Base-by-base conservation (phyloP, 2,888 invertebrate species). In the Dilophus febrilis region DNA sequence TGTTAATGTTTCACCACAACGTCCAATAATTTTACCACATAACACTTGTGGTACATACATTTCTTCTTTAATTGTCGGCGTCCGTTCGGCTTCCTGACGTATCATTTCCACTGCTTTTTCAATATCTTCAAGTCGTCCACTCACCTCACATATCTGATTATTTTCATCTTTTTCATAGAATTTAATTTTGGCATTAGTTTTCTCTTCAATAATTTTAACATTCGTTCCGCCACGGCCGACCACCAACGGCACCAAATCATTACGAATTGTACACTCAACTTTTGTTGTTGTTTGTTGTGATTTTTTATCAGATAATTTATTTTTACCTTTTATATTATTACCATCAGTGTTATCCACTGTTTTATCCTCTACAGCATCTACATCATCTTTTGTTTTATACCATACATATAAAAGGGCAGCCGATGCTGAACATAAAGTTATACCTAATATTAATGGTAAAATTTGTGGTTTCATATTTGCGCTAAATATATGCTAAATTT, bases 181-280 rank as follows among this genome's bases (percentile, higher is more conserved):
- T 52, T 64, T 58, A 39, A 72, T 68, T 45, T 57, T 55, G 4
- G 88, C 81, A 29, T 74, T 73, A 1, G 83, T 77, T 48, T 71
- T 72, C 40, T 71, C 69, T 57, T 88, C 78, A 44, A 91, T 73
- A 42, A 72, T 67, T 57, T 79, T 80, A 37, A 90, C 73, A 51
- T 74, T 77, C n/a, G 68, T 63, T 6, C 90, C 88, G 49, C 71
- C 73, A 48, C 82, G 70, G 29, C 90, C 83, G 50, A 82, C 77
- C 41, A 83, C 59, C 40, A 70, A 65, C 7, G 77, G 71, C 14
- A 79, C 71, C 50, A 71, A 66, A 40, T 72, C 70, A 50, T 72
- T 74, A 1, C 74, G 68, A 17, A 83, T 66, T 45, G 62, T 58
- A 3, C 77, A 56, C 57, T 78, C 73, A 37, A 72, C 57, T 13